Percentiles rank a stretch among this genome's conserved stretches.
Conservation (phyloP, 2,888 invertebrate genomes). For the Leptinotarsa juncta region DNA sequence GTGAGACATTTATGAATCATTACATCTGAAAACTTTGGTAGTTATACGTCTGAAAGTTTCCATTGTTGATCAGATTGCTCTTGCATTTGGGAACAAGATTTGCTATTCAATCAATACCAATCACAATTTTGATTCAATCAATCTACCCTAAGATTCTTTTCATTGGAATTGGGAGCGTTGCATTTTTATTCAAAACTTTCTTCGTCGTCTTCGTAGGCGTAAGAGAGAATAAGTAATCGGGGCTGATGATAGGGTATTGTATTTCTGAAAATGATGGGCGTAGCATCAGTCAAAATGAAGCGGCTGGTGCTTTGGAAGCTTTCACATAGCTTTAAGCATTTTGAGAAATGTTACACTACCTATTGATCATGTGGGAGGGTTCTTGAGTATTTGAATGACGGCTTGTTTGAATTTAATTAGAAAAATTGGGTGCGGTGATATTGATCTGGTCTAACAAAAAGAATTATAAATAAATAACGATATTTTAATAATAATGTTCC, state of each 20-base stretch:
- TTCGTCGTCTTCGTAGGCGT: background rate
- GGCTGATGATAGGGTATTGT: slow-evolving; percentile 5
- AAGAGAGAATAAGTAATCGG: background rate
- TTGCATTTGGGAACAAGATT: too few relatives aligned
- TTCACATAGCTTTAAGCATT: slow-evolving; percentile 9
- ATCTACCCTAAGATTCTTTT: background rate
- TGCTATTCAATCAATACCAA: too few relatives aligned
- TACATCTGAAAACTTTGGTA: too few relatives aligned
- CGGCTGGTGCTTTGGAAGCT: background rate
- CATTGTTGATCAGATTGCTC: too few relatives aligned
- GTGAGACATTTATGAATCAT: too few relatives aligned
- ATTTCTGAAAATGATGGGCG: slow-evolving; percentile 16
- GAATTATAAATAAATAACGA: too few relatives aligned
- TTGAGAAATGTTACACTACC: slow-evolving; percentile 1
- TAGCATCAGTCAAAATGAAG: slow-evolving; percentile 5
- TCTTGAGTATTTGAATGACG: background rate
- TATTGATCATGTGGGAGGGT: background rate
- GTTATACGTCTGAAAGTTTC: too few relatives aligned
- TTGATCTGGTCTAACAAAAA: too few relatives aligned
- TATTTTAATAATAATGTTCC: too few relatives aligned
- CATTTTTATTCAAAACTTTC: background rate
- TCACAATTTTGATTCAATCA: too few relatives aligned
- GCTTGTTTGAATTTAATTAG: too few relatives aligned
- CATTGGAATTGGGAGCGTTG: background rate
- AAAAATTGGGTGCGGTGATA: too few relatives aligned